Evolutionary conservation across 2,113 vertebrate genomes (phyloP), one percentile per base, ranked within the genome.

Genomic region (Tetrax tetrax): DNA sequence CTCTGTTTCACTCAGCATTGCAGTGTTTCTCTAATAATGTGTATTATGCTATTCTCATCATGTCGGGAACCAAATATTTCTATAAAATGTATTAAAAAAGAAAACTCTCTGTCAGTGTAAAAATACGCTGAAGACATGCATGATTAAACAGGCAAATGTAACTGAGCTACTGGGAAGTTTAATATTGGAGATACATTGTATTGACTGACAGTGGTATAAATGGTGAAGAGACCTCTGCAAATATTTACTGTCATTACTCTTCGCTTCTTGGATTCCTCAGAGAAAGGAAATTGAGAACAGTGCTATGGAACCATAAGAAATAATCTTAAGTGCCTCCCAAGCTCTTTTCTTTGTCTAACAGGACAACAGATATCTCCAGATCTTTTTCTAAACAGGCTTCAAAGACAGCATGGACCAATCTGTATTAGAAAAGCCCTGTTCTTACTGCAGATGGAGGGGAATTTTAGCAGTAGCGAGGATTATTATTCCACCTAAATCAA

Each of bases 201-300:
- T 70, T 81, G 95, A 93, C 88, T 92, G 95, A 90, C 84, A 88
- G 76, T 28, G 51, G 69, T 76, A 91, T 81, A 66, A 92, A 94
- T 82, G 88, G 76, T 5, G 14, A 83, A 14, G n/a, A 76, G 81
- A 70, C 43, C 76, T 89, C 71, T 86, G 76, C 88, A 94, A 96
- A 84, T 54, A 79, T 74, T 76, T 89, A 13, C 33, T 93, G 82
- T 64, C 50, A 51, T 83, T 83, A 54, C 85, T 77, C 38, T 61
- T 83, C 25, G 43, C 71, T 68, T 29, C 56, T 63, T 21, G 17
- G 18, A 37, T 84, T 93, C 89, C 50, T 28, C 31, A 66, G 45
- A 84, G 86, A 92, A 92, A 89, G 74, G 14, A 68, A 75, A 66
- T 71, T 0, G 41, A 81, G 56, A 87, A 23, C 21, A 45, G 63